Evolutionary conservation across 2,888 invertebrate species (phyloP), one percentile per base, ranked within the genome.

Genomic region (Perithous albicinctus): DNA sequence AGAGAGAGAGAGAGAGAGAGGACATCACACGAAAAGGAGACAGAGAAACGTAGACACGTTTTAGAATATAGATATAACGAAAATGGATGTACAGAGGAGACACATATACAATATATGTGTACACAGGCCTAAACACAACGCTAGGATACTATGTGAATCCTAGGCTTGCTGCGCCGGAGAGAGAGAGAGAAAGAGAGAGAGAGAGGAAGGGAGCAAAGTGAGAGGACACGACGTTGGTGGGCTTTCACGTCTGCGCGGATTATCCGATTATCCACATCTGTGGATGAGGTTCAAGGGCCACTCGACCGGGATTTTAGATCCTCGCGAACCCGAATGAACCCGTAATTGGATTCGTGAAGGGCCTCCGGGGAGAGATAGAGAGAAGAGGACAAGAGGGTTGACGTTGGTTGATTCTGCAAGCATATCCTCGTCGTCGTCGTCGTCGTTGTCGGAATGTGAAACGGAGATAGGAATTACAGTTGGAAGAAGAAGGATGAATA

Each of bases 231-330:
- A n/a, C n/a, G n/a, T n/a, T n/a, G n/a, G n/a, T n/a, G n/a, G n/a
- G 87, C 84, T 79, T 86, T 86, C 89, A 86, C 85, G 87, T 86
- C 83, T 83, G 84, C 80, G 85, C 82, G 83, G 86, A 88, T 88
- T 87, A 88, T 87, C 87, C 88, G 89, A 89, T 89, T 89, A 88
- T 89, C 88, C 88, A 83, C 87, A 87, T 88, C 88, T 89, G 89
- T 84, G 89, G 89, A 88, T 89, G 89, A 89, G 89, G 87, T 87
- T 88, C 89, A 88, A 89, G 89, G 86, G 86, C 87, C 88, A 88
- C 89, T 88, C 88, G 87, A 83, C 85, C 85, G 86, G 89, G 88
- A 89, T 87, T 88, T 87, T 87, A 86, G 88, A n/a, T n/a, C 87
- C 85, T 83, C 86, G 83, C 80, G 86, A 86, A 83, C 82, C 84